phyloP scores from a whole-genome alignment of 1,140 invertebrate genomes.

The Meloidogyne hapla region DNA sequence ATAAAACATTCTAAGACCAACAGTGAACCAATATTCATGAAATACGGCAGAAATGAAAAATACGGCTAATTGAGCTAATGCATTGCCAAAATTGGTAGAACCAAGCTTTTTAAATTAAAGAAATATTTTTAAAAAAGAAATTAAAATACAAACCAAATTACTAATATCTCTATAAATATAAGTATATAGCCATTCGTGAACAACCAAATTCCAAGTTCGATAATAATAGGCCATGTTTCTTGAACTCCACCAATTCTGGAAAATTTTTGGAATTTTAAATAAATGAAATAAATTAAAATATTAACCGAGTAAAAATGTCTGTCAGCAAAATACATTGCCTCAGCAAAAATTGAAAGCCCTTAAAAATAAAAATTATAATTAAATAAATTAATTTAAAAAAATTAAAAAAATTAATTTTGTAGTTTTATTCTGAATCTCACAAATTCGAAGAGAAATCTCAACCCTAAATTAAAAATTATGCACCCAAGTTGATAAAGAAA shows the following conservation, averaged over 20 bases:
- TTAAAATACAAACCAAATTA: slow-evolving; percentile 52
- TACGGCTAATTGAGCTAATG: slow-evolving; percentile 67
- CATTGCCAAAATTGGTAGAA: slow-evolving; percentile 42
- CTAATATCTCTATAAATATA: slow-evolving; percentile 86
- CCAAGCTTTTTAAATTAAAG: slow-evolving; percentile 49
- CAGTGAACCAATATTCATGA: slow-evolving; percentile 80
- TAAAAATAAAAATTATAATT: not conserved
- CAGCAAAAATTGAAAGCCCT: slow-evolving; percentile 58
- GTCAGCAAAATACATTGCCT: slow-evolving; percentile 59
- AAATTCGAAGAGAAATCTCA: no score
- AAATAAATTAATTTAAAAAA: not conserved
- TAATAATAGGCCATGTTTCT: slow-evolving; percentile 79
- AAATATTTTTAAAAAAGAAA: slow-evolving; percentile 3
- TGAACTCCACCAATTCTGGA: slow-evolving; percentile 89
- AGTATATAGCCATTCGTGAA: slow-evolving; percentile 83
- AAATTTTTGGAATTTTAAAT: no score
- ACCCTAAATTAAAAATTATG: no score
- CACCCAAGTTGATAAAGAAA: no score
- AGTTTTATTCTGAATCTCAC: no score
- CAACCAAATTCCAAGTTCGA: slow-evolving; percentile 87
- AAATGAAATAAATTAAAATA: no score
- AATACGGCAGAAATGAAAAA: slow-evolving; percentile 73
- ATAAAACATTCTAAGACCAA: slow-evolving; percentile 80
- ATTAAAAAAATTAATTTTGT: no score
- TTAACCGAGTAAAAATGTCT: slow-evolving; percentile 56